Evolutionary conservation across 1,140 invertebrate species (phyloP), one percentile per base, ranked within the genome.

Genomic region (Scylla paramamosain): DNA sequence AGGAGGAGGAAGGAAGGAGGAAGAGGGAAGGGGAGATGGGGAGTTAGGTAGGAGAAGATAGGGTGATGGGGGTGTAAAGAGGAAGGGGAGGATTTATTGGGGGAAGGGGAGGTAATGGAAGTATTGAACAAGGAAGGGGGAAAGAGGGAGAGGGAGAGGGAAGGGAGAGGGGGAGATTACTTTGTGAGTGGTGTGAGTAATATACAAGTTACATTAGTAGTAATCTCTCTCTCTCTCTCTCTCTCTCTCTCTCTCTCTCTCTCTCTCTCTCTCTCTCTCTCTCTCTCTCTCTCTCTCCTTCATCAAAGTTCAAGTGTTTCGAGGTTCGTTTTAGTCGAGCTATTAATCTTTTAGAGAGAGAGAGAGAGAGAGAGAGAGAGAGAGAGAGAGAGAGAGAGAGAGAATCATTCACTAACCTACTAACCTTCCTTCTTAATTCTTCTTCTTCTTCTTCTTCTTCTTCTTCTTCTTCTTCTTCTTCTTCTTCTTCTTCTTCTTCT

Each of bases 341-440:
- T 45, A 46, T 46, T 88, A 46, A 32, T 88, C 46, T 16, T 20
- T 45, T 4, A 88, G 31, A 88, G 86, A 88, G 86, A 88, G 86
- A 88, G 86, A 91, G 89, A 91, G 14, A 52, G 89, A 91, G 89
- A 91, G 45, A 91, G 45, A 91, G 14, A 52, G 52, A 16, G 28
- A 28, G 84, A 88, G 86, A 91, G 89, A 91, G 14, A 52, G 89
- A 91, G 89, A 91, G 45, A 91, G 45, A 91, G 14, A 52, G 52
- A 16, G 28, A 28, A n/a, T 32, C n/a, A 86, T 45, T 32, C 32
- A 88, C 20, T 32, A 88, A 88, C 86, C 45, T 25, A 25, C 32
- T 88, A 45, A 32, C 88, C 88, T 90, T 89, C 88, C 7, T 4
- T 4, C 7, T 59, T 52, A 14, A 4, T 14, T 52, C 29, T 20